Evolutionary conservation across 2,888 invertebrate genomes (phyloP).

Genomic region (Alcis repandata): DNA sequence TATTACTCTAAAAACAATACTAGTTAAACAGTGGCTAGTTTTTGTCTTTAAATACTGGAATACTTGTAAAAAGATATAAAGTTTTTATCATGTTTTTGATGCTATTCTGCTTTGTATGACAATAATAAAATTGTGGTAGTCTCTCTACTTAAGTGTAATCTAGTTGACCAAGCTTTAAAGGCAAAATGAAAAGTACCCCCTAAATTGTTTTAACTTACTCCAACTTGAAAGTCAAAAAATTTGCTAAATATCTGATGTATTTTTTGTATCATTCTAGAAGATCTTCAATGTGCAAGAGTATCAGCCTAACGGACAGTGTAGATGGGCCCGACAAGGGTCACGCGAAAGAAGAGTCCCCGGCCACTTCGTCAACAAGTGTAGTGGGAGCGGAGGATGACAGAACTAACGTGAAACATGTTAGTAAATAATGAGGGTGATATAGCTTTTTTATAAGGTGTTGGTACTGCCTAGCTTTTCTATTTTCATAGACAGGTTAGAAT

Average conservation of each 20-base stretch:
- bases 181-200: too few species aligned
- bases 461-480: background rate
- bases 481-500: background rate
- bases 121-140: background rate
- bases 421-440: slow-evolving; percentile 40
- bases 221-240: too few species aligned
- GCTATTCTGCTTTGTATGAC: too few species aligned
- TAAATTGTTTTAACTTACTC: too few species aligned
- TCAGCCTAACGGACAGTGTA: slow-evolving; percentile 62
- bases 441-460: background rate
- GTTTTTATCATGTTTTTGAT: too few species aligned
- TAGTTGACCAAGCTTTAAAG: too few species aligned
- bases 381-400: slow-evolving; percentile 66
- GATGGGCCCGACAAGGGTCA: slow-evolving; percentile 57
- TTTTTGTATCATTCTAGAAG: slow-evolving; percentile 59
- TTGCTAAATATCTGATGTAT: background rate
- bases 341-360: slow-evolving; percentile 55
- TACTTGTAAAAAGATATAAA: too few species aligned
- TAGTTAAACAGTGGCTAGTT: too few species aligned
- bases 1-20: too few species aligned
- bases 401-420: slow-evolving; percentile 75
- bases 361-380: slow-evolving; percentile 48
- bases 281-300: slow-evolving; percentile 74
- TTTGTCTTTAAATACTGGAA: too few species aligned
- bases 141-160: background rate